A percentile compares a stretch with the other conserved stretches of the same genome.
These are phyloP conservation scores for Microplitis demolitor DNA, from an alignment of 1,140 invertebrate species.

Conservation along the genomic window DNA sequence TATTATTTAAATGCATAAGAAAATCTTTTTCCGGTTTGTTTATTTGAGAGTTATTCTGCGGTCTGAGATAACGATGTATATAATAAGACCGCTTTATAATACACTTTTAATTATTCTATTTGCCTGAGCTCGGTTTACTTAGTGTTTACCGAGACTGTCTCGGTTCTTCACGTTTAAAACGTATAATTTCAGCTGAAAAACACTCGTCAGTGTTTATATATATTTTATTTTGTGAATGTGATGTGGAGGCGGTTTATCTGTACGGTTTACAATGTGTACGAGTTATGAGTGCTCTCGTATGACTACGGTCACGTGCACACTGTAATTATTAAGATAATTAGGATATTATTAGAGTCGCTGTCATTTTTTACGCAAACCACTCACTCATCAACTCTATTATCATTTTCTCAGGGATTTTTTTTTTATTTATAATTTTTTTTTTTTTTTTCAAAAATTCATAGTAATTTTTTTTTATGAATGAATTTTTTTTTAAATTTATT, in stretches of 20 bases:
- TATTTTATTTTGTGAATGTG: too few relatives aligned
- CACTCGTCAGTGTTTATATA: constrained; percentile 27
- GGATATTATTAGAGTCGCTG: constrained; percentile 41
- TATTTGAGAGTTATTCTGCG: constrained; percentile 11
- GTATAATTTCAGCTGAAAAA: constrained; percentile 36
- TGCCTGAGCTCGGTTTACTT: constrained; percentile 29
- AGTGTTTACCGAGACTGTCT: constrained; percentile 32
- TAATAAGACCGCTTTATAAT: constrained; percentile 36
- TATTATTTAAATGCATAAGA: neutral
- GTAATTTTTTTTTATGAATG: too few relatives aligned
- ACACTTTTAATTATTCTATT: constrained; percentile 55
- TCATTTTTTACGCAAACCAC: constrained; percentile 11
- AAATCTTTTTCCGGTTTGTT: neutral
- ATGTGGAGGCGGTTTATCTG: neutral
- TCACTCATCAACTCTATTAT: neutral
- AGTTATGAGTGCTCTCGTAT: neutral
- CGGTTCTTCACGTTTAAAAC: constrained; percentile 17
- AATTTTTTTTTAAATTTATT: too few relatives aligned
- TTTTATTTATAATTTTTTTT: constrained; percentile 1
- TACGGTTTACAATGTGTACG: too few relatives aligned
- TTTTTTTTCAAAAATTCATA: too few relatives aligned
- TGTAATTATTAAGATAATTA: constrained; percentile 47
- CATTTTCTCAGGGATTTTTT: neutral
- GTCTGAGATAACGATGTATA: constrained; percentile 21
- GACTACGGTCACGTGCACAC: constrained; percentile 31